Percentiles rank a stretch among this genome's conserved stretches.
These are phyloP conservation scores for Sebastes schlegelii DNA, from an alignment of 2,113 vertebrate species.

Conservation along the genomic window DNA sequence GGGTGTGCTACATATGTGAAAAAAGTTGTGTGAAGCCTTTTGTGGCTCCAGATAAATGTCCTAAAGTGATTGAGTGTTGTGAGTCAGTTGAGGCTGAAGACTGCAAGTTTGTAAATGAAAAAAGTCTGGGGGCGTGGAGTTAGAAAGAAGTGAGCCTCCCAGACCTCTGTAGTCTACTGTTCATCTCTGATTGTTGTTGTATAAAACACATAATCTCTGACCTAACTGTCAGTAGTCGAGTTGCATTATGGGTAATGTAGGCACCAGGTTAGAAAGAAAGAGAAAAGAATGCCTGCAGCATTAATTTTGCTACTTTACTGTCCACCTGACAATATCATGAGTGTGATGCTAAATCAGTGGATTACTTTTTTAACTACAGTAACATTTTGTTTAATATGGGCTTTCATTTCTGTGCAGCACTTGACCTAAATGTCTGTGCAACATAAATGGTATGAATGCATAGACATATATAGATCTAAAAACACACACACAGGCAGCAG, in stretches of 20 bases:
- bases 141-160: too few relatives aligned
- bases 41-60: neutral
- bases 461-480: too few relatives aligned
- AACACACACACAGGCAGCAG: neutral
- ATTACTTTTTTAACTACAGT: neutral
- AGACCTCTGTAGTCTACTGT: neutral
- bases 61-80: neutral
- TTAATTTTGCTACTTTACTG: neutral
- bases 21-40: too few relatives aligned
- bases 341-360: neutral
- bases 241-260: too few relatives aligned
- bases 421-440: too few relatives aligned
- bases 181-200: neutral
- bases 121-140: too few relatives aligned
- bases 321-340: neutral
- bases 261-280: too few relatives aligned
- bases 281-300: neutral
- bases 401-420: neutral
- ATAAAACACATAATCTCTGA: neutral
- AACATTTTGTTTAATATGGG: neutral
- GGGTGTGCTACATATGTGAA: too few relatives aligned
- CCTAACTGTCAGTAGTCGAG: neutral
- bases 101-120: neutral
- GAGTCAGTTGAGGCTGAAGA: neutral
- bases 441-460: neutral